Percentiles rank a stretch among this genome's conserved stretches.
Evolutionary conservation across 2,888 invertebrate genomes (phyloP).

Genomic region (Chaetoderma sp.): DNA sequence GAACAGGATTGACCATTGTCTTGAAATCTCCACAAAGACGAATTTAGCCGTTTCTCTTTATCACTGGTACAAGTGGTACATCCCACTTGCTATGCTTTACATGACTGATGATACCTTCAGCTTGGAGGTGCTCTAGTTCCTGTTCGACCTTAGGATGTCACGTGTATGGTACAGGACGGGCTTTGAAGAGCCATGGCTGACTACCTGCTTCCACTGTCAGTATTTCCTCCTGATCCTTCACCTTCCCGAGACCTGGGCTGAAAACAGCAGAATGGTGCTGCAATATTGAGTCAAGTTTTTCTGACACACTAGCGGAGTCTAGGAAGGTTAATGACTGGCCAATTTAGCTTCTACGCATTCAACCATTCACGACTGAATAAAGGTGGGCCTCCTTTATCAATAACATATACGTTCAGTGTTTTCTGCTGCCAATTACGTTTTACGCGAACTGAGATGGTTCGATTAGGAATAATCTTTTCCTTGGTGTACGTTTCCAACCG

Average conservation of each 20-base stretch:
- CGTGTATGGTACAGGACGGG: constrained; percentile 34
- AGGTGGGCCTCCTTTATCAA: constrained; percentile 26
- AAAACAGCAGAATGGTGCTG: constrained; percentile 11
- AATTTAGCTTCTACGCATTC: background rate
- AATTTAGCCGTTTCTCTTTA: constrained; percentile 34
- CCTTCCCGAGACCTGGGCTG: background rate
- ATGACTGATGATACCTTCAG: constrained; percentile 20
- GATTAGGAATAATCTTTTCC: too few relatives aligned
- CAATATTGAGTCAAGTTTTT: background rate
- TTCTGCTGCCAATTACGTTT: constrained; percentile 6
- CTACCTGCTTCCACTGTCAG: constrained; percentile 19
- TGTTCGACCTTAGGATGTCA: constrained; percentile 30
- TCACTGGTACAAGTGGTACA: constrained; percentile 43
- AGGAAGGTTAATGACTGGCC: too few relatives aligned
- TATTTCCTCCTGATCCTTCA: constrained; percentile 11
- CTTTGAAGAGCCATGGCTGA: constrained; percentile 30
- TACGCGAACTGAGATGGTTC: constrained; percentile 7
- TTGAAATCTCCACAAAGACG: constrained; percentile 31
- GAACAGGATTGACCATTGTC: constrained; percentile 18
- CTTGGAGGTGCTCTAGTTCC: constrained; percentile 14
- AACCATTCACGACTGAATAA: constrained; percentile 34
- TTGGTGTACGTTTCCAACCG: constrained; percentile 1
- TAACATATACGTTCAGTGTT: constrained; percentile 27
- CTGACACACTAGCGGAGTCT: background rate
- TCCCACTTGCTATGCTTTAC: constrained; percentile 40